These are phyloP conservation scores for Motacilla alba DNA, from an alignment of 2,113 vertebrate species.

Conservation along the genomic window DNA sequence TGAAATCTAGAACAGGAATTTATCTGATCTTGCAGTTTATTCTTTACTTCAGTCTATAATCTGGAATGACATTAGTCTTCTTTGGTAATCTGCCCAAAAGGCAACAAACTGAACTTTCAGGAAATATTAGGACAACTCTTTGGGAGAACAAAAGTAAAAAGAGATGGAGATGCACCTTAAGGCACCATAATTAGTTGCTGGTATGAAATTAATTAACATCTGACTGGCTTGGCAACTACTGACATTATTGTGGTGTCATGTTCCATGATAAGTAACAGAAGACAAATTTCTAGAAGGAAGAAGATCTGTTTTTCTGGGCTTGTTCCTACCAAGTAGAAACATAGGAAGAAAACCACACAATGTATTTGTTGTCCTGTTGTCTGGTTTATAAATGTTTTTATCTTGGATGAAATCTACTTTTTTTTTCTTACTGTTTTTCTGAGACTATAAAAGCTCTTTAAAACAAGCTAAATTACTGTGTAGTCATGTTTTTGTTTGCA, in stretches of 20 bases:
- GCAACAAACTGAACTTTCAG: background rate
- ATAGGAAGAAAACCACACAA: background rate
- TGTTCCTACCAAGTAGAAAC: background rate
- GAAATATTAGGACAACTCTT: background rate
- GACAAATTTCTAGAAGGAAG: background rate
- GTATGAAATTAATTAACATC: slow-evolving; percentile 33
- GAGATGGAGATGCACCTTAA: background rate
- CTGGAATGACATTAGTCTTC: background rate
- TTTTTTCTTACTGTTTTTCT: background rate
- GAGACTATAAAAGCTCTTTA: background rate
- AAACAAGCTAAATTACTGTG: background rate
- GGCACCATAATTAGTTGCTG: background rate
- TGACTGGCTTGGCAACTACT: background rate
- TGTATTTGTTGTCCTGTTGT: background rate
- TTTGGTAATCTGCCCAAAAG: background rate
- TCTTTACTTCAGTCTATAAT: background rate
- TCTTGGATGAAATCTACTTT: background rate
- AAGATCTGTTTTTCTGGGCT: background rate
- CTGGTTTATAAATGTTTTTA: background rate
- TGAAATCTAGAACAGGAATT: background rate
- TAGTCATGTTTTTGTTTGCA: background rate
- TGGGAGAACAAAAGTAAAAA: background rate
- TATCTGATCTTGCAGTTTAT: background rate
- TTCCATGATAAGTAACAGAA: background rate
- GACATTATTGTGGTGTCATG: background rate